A percentile compares a stretch with the other conserved stretches of the same genome.
Conservation (phyloP, 2,888 invertebrate species). For the Chironomus tentans region DNA sequence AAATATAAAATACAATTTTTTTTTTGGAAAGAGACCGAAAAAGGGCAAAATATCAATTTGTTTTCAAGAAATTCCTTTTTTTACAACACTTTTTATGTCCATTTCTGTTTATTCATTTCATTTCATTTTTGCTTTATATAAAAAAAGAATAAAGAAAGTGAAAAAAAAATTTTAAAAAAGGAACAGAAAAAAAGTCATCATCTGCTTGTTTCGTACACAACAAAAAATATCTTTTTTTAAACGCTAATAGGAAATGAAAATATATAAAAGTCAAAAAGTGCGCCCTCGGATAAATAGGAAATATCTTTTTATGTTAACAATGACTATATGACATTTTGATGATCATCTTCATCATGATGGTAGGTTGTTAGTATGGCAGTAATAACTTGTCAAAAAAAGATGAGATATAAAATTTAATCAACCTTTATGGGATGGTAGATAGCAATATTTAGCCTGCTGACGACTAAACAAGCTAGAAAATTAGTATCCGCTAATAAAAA, state of each 20-base stretch:
- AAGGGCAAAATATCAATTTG: conserved; percentile 17
- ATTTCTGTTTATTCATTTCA: background rate
- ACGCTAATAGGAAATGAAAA: background rate
- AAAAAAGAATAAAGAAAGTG: background rate
- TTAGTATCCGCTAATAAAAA: background rate
- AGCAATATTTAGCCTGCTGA: background rate
- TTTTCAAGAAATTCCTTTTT: background rate
- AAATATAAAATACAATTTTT: background rate
- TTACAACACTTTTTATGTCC: conserved; percentile 1
- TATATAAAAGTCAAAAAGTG: background rate
- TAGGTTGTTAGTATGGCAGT: background rate
- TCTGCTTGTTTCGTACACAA: background rate
- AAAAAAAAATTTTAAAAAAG: background rate
- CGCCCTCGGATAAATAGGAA: background rate
- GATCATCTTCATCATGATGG: no score
- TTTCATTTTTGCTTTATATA: no score
- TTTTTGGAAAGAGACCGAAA: background rate
- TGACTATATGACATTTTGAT: background rate
- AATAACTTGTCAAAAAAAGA: background rate
- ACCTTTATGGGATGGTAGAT: background rate
- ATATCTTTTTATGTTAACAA: background rate
- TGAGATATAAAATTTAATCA: background rate
- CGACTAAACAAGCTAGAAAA: background rate
- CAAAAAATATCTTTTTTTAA: no score
- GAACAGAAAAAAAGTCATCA: background rate